A percentile compares a stretch with the other conserved stretches of the same genome.
phyloP scores from a whole-genome alignment of 2,113 vertebrate genomes.

The Malurus melanocephalus region DNA sequence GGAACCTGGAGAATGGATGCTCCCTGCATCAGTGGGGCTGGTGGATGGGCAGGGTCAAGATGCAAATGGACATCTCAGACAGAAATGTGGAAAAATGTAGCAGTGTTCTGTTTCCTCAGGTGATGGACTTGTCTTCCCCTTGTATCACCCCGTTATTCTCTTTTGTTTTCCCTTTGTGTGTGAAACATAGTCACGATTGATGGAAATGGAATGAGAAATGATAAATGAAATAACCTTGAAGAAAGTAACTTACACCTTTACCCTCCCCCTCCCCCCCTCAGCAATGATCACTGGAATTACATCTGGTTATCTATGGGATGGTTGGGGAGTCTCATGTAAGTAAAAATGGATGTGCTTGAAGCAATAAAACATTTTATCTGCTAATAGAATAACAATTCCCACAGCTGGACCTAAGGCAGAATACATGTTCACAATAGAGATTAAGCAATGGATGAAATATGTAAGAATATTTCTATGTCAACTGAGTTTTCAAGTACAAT shows the following conservation, averaged over 20 bases:
- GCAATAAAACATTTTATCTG: background rate
- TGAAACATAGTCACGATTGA: background rate
- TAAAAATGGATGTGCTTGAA: background rate
- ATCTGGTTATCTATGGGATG: background rate
- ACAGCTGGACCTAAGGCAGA: background rate
- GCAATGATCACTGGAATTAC: background rate
- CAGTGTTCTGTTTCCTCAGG: background rate
- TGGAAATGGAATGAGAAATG: background rate
- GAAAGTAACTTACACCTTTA: background rate
- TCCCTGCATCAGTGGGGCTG: background rate
- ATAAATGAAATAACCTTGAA: background rate
- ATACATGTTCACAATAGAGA: background rate
- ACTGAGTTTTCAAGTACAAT: background rate
- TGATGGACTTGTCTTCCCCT: background rate
- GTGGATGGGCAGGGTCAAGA: accelerated
- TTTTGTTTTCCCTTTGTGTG: background rate
- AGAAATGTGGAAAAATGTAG: background rate
- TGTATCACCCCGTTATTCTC: background rate
- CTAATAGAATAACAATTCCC: background rate
- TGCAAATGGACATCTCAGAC: accelerated
- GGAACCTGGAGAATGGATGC: accelerated
- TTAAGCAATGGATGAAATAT: background rate
- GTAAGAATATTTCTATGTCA: background rate
- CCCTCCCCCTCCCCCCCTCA: background rate
- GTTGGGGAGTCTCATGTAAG: background rate